Evolutionary conservation across 2,797 vertebrate genomes (phyloP).

Genomic region (Petrocephalus schoutedeni): DNA sequence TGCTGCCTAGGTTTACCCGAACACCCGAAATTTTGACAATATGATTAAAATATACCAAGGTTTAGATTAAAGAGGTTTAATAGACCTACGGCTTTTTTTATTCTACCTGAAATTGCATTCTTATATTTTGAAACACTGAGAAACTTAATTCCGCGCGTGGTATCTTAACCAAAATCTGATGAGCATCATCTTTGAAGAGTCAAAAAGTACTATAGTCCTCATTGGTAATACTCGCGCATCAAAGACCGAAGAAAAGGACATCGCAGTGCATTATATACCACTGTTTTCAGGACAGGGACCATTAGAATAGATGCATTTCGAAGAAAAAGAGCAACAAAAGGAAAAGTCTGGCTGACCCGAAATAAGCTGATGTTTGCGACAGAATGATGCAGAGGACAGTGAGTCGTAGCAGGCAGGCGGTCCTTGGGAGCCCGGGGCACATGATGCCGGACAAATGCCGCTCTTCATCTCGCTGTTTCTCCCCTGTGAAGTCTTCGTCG

Average conservation of each 20-base stretch:
- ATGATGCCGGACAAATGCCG: conserved; percentile 76
- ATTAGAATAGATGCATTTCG: background rate
- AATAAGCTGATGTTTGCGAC: conserved; percentile 67
- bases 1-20: background rate
- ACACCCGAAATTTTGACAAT: background rate
- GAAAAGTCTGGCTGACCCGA: conserved; percentile 60
- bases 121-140: background rate
- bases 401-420: conserved; percentile 70
- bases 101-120: background rate
- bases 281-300: background rate
- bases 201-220: background rate
- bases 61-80: background rate
- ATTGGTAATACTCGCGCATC: background rate
- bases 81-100: background rate
- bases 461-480: conserved; percentile 76
- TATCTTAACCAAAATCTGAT: background rate
- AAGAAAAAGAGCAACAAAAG: conserved; percentile 17
- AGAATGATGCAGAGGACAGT: conserved; percentile 71
- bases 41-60: background rate
- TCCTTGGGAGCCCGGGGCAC: conserved; percentile 74
- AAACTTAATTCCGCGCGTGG: background rate
- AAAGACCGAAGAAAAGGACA: background rate
- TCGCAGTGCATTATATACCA: background rate
- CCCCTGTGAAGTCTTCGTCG: conserved; percentile 60
- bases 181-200: background rate